Evolutionary conservation across 2,113 vertebrate genomes (phyloP), one percentile per base, ranked within the genome.

Genomic region (Petromus typicus): DNA sequence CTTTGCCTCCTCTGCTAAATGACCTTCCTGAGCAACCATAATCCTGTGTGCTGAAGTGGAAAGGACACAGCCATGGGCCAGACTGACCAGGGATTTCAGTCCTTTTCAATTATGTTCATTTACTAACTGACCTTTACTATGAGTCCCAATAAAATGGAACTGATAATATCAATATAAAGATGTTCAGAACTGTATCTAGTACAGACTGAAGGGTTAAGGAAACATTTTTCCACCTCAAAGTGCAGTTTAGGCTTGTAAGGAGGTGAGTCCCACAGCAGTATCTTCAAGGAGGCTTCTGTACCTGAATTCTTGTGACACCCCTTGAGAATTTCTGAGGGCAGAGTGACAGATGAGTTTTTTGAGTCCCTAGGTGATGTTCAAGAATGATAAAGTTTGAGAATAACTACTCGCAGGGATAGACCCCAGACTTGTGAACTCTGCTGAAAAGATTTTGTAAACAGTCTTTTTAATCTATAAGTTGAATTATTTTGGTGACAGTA

Each of bases 401-500:
- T 57, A 22, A 45, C 18, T 94, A 17, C 32, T 64, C 12, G 48
- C 56, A 34, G 30, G 7, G 45, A 94, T 81, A 89, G 63, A 9
- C 16, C 73, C 4, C 37, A 32, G 32, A 5, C 17, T 79, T 56
- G 5, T n/a, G n/a, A 43, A 16, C 25, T 67, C 63, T 64, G 14
- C 7, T 79, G 66, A 81, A 92, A 57, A 91, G 66, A 82, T 37
- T 78, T 94, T 66, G 56, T 48, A 92, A 40, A 64, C 4, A 73
- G 0, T 5, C n/a, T 89, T 84, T 94, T 93, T 51, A 64, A 76
- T 76, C 59, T 89, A 13, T 18, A 32, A 37, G 5, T 32, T 71
- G n/a, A 95, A 67, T 71, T 92, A 16, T 84, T 69, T 5, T 4
- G 64, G 66, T 1, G 51, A 78, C 3, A 83, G 75, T 83, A 86